These are phyloP conservation scores for Babyrousa celebensis DNA, from an alignment of 2,797 vertebrate genomes.

Conservation along the genomic window DNA sequence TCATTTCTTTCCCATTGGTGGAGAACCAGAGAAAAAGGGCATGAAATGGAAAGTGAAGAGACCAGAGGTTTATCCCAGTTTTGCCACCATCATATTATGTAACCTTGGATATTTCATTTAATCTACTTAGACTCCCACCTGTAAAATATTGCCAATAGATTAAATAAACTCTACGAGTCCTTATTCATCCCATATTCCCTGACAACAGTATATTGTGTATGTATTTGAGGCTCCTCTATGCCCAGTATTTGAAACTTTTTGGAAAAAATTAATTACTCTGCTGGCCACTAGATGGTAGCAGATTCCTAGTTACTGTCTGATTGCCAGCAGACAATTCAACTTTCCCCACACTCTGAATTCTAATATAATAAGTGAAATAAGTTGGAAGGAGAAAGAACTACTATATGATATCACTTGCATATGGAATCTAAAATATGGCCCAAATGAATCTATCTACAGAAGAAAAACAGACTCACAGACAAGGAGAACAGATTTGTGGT, in stretches of 20 bases:
- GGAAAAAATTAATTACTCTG: constrained; percentile 41
- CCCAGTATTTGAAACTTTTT: background rate
- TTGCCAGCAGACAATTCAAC: fast-evolving
- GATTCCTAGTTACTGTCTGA: constrained; percentile 6
- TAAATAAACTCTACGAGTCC: background rate
- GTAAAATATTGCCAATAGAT: background rate
- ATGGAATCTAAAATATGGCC: too few relatives aligned
- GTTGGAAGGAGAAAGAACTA: too few relatives aligned
- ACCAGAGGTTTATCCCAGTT: background rate
- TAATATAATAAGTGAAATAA: too few relatives aligned
- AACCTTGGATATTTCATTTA: background rate
- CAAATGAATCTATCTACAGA: too few relatives aligned
- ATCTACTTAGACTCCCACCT: background rate
- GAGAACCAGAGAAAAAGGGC: background rate
- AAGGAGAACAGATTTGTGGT: too few relatives aligned
- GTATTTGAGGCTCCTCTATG: background rate
- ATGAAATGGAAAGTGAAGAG: background rate
- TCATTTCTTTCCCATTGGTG: background rate
- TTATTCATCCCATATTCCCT: background rate
- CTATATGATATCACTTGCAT: too few relatives aligned
- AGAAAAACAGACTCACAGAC: too few relatives aligned
- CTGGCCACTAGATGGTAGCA: constrained; percentile 83
- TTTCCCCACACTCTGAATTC: background rate
- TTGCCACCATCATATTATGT: background rate
- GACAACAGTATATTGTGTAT: background rate